Percentiles rank a stretch among this genome's conserved stretches.
phyloP scores from a whole-genome alignment of 2,888 invertebrate genomes.

The Fragum fragum region DNA sequence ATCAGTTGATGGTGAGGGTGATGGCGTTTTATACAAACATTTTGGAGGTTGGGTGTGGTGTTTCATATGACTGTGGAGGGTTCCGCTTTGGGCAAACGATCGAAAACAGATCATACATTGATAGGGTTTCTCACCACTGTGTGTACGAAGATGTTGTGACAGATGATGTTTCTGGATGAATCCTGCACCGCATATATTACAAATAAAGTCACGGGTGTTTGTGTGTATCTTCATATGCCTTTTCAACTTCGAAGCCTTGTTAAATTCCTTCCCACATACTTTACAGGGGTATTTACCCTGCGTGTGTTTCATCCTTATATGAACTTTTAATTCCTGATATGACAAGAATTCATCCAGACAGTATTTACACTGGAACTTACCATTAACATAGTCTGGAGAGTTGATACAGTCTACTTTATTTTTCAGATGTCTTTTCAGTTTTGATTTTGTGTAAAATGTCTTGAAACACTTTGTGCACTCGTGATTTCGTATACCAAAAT shows the following conservation, averaged over 20 bases:
- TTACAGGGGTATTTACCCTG: constrained; percentile 35
- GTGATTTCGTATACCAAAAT: constrained; percentile 31
- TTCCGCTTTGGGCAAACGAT: constrained; percentile 62
- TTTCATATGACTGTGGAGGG: constrained; percentile 66
- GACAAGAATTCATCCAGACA: constrained; percentile 37
- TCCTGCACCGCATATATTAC: constrained; percentile 45
- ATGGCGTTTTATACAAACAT: not conserved
- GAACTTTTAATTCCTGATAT: constrained; percentile 19
- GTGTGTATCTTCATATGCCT: constrained; percentile 57
- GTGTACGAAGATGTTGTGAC: constrained; percentile 52
- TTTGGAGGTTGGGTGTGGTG: constrained; percentile 36
- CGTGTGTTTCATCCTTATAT: constrained; percentile 41
- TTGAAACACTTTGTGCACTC: constrained; percentile 59
- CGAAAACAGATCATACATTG: constrained; percentile 49
- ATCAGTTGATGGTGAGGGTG: not conserved
- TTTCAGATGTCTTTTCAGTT: constrained; percentile 43
- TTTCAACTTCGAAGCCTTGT: constrained; percentile 37
- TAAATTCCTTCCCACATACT: constrained; percentile 48
- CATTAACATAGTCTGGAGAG: constrained; percentile 4
- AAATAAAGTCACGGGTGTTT: constrained; percentile 43
- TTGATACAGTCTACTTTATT: constrained; percentile 47
- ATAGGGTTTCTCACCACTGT: constrained; percentile 57
- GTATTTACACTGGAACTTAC: constrained; percentile 38
- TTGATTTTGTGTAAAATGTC: constrained; percentile 37
- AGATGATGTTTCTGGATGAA: constrained; percentile 64